phyloP scores from a whole-genome alignment of 2,113 vertebrate species.

The Mobula birostris region DNA sequence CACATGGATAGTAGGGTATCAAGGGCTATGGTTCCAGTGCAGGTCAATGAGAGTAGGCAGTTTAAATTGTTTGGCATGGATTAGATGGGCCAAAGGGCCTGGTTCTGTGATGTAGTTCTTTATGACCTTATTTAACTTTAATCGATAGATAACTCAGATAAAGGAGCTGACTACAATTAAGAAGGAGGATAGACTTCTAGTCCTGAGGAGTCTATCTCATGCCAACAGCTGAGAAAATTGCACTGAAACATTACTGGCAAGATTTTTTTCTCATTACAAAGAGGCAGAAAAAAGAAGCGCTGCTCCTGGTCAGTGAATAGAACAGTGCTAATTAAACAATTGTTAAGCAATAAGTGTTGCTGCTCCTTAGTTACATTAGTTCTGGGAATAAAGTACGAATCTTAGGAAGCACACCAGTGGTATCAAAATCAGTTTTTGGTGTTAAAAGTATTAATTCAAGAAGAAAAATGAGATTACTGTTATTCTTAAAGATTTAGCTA shows the following conservation, averaged over 20 bases:
- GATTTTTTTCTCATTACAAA: neutral
- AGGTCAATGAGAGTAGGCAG: no score
- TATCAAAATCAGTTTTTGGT: neutral
- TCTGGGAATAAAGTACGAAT: neutral
- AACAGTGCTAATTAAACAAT: slow-evolving; percentile 33
- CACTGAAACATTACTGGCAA: neutral
- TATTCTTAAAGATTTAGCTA: neutral
- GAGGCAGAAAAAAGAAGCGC: neutral
- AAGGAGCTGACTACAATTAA: neutral
- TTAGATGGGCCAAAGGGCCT: no score
- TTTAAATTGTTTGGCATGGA: no score
- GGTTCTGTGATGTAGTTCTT: no score
- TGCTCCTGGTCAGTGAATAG: slow-evolving; percentile 27
- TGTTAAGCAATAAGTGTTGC: neutral
- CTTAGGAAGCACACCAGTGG: neutral
- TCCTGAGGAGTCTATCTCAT: neutral
- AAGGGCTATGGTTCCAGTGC: no score
- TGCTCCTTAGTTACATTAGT: slow-evolving; percentile 11
- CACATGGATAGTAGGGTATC: no score
- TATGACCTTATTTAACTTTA: neutral
- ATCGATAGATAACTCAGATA: neutral
- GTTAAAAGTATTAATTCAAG: neutral
- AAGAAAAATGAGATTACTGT: neutral
- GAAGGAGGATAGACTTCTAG: neutral
- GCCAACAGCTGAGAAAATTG: neutral